These are phyloP conservation scores for Rotaria socialis DNA, from an alignment of 2,888 invertebrate genomes.

Conservation along the genomic window DNA sequence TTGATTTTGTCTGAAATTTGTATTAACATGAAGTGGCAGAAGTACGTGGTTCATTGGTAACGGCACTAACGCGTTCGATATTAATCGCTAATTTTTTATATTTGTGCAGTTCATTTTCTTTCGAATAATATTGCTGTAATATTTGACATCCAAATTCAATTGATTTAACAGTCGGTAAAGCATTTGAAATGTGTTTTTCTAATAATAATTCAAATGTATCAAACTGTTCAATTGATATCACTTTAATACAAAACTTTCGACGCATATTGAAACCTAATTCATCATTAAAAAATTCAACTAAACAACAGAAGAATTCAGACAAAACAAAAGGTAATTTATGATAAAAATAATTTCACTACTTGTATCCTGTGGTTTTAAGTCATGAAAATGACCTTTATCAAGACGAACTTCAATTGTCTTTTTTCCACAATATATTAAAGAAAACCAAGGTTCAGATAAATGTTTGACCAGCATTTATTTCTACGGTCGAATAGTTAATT, in stretches of 20 bases:
- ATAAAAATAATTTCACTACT: neutral
- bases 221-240: neutral
- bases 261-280: neutral
- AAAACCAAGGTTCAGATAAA: constrained; percentile 9
- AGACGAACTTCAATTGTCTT: constrained; percentile 22
- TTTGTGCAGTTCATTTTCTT: neutral
- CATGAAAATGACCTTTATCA: constrained; percentile 24
- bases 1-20: neutral
- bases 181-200: neutral
- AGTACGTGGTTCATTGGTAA: neutral
- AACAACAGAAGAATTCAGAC: neutral
- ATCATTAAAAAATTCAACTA: constrained; percentile 30
- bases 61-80: neutral
- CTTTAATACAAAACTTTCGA: constrained; percentile 2
- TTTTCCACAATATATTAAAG: neutral
- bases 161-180: neutral
- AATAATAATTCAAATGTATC: constrained; percentile 23
- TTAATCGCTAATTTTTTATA: neutral
- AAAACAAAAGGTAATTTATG: neutral
- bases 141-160: neutral
- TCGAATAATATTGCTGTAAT: neutral
- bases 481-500: neutral
- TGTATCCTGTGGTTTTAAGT: neutral
- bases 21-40: constrained; percentile 1
- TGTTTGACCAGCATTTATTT: neutral